phyloP scores from a whole-genome alignment of 2,113 vertebrate species.

The Microtus ochrogaster region DNA sequence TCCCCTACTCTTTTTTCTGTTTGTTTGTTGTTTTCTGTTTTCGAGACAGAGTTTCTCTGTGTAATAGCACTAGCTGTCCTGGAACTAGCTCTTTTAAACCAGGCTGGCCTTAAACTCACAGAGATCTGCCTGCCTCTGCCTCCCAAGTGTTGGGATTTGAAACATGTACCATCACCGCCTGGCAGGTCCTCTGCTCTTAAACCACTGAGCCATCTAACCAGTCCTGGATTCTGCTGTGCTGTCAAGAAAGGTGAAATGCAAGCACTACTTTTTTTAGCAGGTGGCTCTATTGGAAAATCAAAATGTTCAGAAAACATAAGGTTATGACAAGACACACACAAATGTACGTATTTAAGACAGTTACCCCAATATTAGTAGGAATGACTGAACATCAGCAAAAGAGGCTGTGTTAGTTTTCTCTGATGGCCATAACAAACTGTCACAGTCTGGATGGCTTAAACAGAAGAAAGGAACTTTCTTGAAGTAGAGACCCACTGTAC shows the following conservation, averaged over 20 bases:
- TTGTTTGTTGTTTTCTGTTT: no score
- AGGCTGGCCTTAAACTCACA: no score
- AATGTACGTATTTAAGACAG: background rate
- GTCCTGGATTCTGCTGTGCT: no score
- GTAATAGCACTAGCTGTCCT: no score
- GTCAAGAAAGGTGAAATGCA: background rate
- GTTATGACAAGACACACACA: background rate
- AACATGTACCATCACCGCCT: no score
- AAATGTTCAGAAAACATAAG: background rate
- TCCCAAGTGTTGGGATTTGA: no score
- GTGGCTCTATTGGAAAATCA: slow-evolving; percentile 5
- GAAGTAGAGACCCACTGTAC: background rate
- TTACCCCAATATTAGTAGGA: background rate
- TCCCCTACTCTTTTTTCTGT: background rate
- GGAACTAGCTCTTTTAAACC: no score
- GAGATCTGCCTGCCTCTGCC: no score
- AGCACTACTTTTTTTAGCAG: background rate
- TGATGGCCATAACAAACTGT: background rate
- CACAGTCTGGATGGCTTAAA: background rate
- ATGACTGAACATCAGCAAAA: background rate
- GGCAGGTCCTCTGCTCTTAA: background rate
- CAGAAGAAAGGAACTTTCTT: background rate
- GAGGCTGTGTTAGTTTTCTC: background rate
- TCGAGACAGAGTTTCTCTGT: no score
- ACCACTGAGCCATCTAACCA: background rate